Conservation (phyloP, 1,140 invertebrate genomes). For the Drosophila aff. region DNA sequence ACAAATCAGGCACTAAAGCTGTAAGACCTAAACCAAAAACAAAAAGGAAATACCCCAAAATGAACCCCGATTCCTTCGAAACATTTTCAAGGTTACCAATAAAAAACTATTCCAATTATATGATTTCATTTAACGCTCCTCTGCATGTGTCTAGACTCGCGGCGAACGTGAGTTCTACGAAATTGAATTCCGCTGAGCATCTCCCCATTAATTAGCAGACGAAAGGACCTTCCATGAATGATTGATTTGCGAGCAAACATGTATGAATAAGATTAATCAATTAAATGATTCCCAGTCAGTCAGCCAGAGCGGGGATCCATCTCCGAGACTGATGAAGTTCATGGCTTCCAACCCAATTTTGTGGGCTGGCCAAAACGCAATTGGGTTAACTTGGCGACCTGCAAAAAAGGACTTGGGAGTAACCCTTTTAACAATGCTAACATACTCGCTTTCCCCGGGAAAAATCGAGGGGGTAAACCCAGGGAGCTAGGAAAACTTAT, state of each 20-base stretch:
- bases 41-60: neutral
- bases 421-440: constrained; percentile 47
- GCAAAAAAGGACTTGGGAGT: neutral
- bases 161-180: neutral
- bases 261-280: constrained; percentile 40
- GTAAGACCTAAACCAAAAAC: too few species aligned
- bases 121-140: constrained; percentile 19
- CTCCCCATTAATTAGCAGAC: constrained; percentile 22
- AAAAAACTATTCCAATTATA: constrained; percentile 20
- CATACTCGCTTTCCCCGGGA: constrained; percentile 3
- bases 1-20: too few species aligned
- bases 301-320: constrained; percentile 3
- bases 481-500: constrained; percentile 54
- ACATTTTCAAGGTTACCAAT: neutral
- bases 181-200: constrained; percentile 6
- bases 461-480: neutral
- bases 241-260: constrained; percentile 34
- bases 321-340: constrained; percentile 5
- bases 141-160: constrained; percentile 23
- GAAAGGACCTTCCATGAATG: constrained; percentile 11
- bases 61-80: neutral
- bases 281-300: constrained; percentile 24
- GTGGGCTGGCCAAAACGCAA: neutral
- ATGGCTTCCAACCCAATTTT: neutral
- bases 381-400: constrained; percentile 35